Conservation (phyloP, 2,797 vertebrate species). For the Dendrocincla tyrannina region DNA sequence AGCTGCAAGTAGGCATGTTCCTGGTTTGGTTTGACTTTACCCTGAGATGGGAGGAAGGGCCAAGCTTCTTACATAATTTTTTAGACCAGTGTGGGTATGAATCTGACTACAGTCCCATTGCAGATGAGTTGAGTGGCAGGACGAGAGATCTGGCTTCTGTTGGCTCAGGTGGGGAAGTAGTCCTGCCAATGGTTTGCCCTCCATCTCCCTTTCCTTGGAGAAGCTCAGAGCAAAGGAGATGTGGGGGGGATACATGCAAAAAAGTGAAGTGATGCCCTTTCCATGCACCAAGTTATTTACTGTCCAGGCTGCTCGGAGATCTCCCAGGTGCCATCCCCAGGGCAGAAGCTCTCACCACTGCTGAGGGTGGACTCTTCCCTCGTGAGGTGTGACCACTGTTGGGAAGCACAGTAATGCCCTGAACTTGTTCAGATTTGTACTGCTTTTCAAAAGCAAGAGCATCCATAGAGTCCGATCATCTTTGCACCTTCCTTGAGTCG, state of each 20-base stretch:
- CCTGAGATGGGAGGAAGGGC: background rate
- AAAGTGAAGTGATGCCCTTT: background rate
- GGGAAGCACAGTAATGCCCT: background rate
- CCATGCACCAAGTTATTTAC: background rate
- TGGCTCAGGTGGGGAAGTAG: background rate
- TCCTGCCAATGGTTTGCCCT: background rate
- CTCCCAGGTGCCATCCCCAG: background rate
- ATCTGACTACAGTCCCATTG: background rate
- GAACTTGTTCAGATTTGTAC: background rate
- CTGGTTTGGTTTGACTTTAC: background rate
- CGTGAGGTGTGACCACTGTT: background rate
- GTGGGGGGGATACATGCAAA: background rate
- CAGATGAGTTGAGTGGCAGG: background rate
- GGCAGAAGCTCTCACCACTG: background rate
- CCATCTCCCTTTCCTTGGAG: background rate
- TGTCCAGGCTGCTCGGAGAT: background rate
- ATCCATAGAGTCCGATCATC: background rate
- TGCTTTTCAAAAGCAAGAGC: background rate
- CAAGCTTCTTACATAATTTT: background rate
- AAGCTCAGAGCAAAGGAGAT: background rate
- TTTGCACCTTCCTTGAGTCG: slow-evolving; percentile 9
- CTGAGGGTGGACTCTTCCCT: background rate
- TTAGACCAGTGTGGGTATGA: background rate
- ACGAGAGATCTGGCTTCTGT: background rate
- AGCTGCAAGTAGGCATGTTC: background rate